Conservation (phyloP, 2,113 vertebrate species). For the Chloropsis hardwickii region DNA sequence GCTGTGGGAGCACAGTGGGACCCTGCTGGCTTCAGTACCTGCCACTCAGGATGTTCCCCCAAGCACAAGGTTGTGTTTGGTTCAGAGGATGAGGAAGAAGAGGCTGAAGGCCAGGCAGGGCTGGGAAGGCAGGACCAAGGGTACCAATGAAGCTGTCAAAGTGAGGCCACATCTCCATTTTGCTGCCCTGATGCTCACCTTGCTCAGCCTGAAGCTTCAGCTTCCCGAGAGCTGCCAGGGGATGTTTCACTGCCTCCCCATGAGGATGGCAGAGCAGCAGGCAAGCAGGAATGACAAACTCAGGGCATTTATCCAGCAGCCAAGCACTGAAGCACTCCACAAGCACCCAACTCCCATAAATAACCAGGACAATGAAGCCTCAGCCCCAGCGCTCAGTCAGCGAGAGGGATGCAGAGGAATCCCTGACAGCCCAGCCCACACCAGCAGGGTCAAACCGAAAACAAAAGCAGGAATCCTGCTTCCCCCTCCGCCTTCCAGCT, state of each 20-base stretch:
- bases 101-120: not conserved
- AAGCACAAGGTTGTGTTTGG: not conserved
- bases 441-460: not conserved
- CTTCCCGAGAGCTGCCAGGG: not conserved
- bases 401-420: not conserved
- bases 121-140: not conserved
- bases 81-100: accelerated
- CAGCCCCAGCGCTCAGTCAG: not conserved
- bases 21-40: not conserved
- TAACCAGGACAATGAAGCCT: not conserved
- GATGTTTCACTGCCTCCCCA: not conserved
- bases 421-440: not conserved
- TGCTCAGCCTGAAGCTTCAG: not conserved
- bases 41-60: accelerated
- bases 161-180: accelerated
- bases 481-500: not conserved
- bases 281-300: not conserved
- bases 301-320: not conserved
- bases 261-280: not conserved
- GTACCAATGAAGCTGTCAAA: not conserved
- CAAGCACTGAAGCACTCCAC: not conserved
- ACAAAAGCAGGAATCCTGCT: not conserved
- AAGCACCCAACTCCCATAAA: not conserved
- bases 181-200: not conserved
- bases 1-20: accelerated